phyloP scores from a whole-genome alignment of 2,888 invertebrate genomes.

The Epinotia demarniana region DNA sequence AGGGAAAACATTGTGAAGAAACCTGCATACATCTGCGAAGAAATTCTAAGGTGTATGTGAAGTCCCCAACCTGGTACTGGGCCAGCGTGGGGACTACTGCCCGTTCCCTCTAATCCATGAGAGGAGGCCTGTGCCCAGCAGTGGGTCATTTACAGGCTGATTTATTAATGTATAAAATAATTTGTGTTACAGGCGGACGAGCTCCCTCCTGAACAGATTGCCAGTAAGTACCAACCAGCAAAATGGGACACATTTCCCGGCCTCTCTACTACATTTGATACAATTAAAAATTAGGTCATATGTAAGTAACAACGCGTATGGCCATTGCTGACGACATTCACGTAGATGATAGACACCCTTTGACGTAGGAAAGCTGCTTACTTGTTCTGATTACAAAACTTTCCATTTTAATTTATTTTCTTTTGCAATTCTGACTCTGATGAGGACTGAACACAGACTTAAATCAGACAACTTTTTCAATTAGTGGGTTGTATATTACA shows the following conservation, averaged over 20 bases:
- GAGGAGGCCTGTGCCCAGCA: too few relatives aligned
- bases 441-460: too few relatives aligned
- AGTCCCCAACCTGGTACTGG: too few relatives aligned
- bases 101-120: too few relatives aligned
- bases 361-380: background rate
- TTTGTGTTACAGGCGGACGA: conserved; percentile 90
- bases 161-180: conserved; percentile 10
- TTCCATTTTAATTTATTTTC: background rate
- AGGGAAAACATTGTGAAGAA: too few relatives aligned
- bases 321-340: background rate
- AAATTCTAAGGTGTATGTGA: too few relatives aligned
- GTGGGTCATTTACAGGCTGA: too few relatives aligned
- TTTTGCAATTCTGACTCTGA: too few relatives aligned
- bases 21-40: too few relatives aligned
- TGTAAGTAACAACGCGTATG: background rate
- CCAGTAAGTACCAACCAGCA: conserved; percentile 86
- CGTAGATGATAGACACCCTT: background rate
- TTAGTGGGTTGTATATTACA: too few relatives aligned
- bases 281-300: background rate
- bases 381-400: conserved; percentile 7
- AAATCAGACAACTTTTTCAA: too few relatives aligned
- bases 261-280: background rate
- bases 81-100: too few relatives aligned
- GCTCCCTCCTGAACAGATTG: conserved; percentile 95
- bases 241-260: background rate